These are phyloP conservation scores for Zaprionus ornatus DNA, from an alignment of 1,140 invertebrate species.

Conservation along the genomic window DNA sequence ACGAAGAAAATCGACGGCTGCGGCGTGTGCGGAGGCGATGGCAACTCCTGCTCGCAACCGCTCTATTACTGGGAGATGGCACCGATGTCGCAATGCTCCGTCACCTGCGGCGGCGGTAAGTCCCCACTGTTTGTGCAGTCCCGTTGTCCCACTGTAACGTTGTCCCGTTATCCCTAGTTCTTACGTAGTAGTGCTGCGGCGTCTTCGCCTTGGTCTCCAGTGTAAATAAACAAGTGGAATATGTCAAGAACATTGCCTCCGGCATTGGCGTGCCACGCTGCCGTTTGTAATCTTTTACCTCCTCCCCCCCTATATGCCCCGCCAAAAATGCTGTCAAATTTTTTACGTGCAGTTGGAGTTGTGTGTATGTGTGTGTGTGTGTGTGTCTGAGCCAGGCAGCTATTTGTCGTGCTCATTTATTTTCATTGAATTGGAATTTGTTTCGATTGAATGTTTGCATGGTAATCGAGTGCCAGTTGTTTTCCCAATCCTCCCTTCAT, in stretches of 20 bases:
- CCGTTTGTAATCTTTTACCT: conserved; percentile 69
- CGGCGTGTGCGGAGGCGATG: conserved; percentile 95
- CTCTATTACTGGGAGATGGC: conserved; percentile 93
- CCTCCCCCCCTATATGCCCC: background rate
- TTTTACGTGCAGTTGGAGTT: conserved; percentile 34
- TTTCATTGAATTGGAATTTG: conserved; percentile 81
- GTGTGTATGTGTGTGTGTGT: conserved; percentile 1
- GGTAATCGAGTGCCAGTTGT: conserved; percentile 76
- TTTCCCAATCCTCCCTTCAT: background rate
- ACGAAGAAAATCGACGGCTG: conserved; percentile 93
- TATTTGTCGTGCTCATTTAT: conserved; percentile 81
- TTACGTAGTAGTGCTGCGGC: conserved; percentile 20
- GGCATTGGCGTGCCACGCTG: conserved; percentile 63
- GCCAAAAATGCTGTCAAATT: conserved; percentile 65
- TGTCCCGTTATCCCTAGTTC: conserved; percentile 4
- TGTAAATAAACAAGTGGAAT: conserved; percentile 81
- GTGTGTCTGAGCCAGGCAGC: conserved; percentile 29
- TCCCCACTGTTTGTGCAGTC: conserved; percentile 24
- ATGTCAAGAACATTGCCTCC: conserved; percentile 74
- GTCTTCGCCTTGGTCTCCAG: conserved; percentile 48
- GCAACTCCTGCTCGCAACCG: conserved; percentile 90
- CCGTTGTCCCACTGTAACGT: background rate
- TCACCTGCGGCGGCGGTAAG: conserved; percentile 96
- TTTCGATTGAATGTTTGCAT: conserved; percentile 82
- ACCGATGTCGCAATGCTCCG: conserved; percentile 92